A percentile compares a stretch with the other conserved stretches of the same genome.
phyloP scores from a whole-genome alignment of 2,113 vertebrate genomes.

The Stegostoma tigrinum region DNA sequence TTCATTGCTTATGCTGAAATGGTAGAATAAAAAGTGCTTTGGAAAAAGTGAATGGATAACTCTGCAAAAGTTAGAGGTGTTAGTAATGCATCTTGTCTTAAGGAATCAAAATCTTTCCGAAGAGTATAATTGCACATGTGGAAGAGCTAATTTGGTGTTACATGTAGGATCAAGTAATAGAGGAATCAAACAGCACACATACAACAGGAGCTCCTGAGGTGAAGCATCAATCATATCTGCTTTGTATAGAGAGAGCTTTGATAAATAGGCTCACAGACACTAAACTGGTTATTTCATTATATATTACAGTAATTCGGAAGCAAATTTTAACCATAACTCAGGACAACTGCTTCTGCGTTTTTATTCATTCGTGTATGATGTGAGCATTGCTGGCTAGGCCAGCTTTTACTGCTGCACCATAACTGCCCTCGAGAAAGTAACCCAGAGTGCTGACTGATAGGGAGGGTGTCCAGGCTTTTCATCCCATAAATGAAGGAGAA shows the following conservation, averaged over 20 bases:
- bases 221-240: not conserved
- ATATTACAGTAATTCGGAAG: not conserved
- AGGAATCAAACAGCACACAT: not conserved
- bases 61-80: not conserved
- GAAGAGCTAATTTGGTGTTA: not conserved
- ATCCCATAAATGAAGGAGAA: too few relatives aligned
- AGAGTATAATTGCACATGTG: not conserved
- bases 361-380: too few relatives aligned
- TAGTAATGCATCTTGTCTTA: not conserved
- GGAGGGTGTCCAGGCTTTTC: too few relatives aligned
- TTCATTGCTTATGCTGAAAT: not conserved
- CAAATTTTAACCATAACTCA: slow-evolving; percentile 8
- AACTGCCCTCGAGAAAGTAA: too few relatives aligned
- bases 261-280: not conserved
- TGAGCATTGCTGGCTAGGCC: too few relatives aligned
- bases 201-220: not conserved
- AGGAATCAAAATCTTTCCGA: not conserved
- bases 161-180: not conserved
- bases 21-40: not conserved
- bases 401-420: too few relatives aligned
- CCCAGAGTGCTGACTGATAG: too few relatives aligned
- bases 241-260: not conserved
- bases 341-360: not conserved
- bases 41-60: not conserved
- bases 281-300: not conserved